A percentile compares a stretch with the other conserved stretches of the same genome.
These are phyloP conservation scores for Virgularia gustaviana DNA, from an alignment of 92 coral and sea anemone genomes.

Conservation along the genomic window DNA sequence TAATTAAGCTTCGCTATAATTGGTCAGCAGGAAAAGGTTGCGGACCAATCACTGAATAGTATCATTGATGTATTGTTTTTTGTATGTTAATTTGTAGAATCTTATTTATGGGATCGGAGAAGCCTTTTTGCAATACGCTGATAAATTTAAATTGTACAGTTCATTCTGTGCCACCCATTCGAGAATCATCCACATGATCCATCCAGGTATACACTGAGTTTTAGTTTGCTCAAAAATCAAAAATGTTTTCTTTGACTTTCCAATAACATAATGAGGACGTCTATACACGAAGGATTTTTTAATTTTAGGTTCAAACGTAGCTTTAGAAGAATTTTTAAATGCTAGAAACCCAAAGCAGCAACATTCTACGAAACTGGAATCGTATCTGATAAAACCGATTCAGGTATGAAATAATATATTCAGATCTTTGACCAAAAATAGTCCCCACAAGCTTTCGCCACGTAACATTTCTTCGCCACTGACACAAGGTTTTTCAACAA, in stretches of 20 bases:
- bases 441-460: background rate
- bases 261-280: background rate
- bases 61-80: too few species aligned
- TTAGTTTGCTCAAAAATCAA: background rate
- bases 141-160: constrained; percentile 93
- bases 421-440: background rate
- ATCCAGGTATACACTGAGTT: too few species aligned
- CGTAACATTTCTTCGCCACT: too few species aligned
- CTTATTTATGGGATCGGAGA: constrained; percentile 87
- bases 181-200: constrained; percentile 82
- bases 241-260: background rate
- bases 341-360: constrained; percentile 99
- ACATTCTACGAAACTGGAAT: constrained; percentile 96
- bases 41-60: too few species aligned
- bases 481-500: too few species aligned
- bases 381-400: constrained; percentile 92
- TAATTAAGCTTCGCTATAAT: background rate
- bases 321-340: constrained; percentile 77
- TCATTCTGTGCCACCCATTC: constrained; percentile 96
- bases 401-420: constrained; percentile 57
- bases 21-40: too few species aligned
- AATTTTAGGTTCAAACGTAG: constrained; percentile 70
- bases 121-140: constrained; percentile 85
- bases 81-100: constrained; percentile 50
- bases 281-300: too few species aligned